Evolutionary conservation across 2,113 vertebrate species (phyloP).

Genomic region (Actenoides hombroni): DNA sequence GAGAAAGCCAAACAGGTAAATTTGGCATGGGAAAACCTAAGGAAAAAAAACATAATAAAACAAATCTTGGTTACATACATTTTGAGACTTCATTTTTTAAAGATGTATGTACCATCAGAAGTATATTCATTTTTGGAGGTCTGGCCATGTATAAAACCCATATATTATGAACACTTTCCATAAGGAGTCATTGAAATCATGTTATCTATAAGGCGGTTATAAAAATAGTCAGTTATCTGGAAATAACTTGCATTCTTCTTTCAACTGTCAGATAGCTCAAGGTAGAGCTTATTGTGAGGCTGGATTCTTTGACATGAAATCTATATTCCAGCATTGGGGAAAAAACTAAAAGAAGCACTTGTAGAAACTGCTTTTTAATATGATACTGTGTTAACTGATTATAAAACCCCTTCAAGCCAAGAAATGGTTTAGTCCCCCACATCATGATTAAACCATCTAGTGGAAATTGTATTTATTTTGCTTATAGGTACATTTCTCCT

Average conservation of each 20-base stretch:
- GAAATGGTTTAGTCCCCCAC: conserved; percentile 16
- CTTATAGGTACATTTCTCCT: conserved; percentile 64
- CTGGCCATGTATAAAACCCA: neutral
- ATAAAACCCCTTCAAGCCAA: conserved; percentile 32
- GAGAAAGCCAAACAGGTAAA: neutral
- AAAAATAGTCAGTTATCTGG: conserved; percentile 16
- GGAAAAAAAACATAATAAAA: neutral
- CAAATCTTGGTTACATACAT: neutral
- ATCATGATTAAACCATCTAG: conserved; percentile 40
- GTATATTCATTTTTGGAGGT: neutral
- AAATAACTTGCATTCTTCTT: conserved; percentile 27
- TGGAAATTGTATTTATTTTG: conserved; percentile 61
- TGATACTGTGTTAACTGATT: conserved; percentile 54
- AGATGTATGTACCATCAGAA: neutral
- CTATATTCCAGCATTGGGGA: neutral
- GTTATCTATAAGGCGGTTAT: conserved; percentile 4
- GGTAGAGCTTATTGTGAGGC: neutral
- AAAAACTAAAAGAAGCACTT: conserved; percentile 9
- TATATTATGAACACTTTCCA: neutral
- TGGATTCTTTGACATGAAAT: conserved; percentile 14
- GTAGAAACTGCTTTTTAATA: conserved; percentile 51
- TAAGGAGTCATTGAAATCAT: conserved; percentile 18
- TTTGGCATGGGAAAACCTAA: neutral
- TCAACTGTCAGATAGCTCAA: neutral
- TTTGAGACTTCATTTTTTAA: conserved; percentile 3